These are phyloP conservation scores for Caenorhabditis macrosperma DNA, from an alignment of 2,888 invertebrate species.

Conservation along the genomic window DNA sequence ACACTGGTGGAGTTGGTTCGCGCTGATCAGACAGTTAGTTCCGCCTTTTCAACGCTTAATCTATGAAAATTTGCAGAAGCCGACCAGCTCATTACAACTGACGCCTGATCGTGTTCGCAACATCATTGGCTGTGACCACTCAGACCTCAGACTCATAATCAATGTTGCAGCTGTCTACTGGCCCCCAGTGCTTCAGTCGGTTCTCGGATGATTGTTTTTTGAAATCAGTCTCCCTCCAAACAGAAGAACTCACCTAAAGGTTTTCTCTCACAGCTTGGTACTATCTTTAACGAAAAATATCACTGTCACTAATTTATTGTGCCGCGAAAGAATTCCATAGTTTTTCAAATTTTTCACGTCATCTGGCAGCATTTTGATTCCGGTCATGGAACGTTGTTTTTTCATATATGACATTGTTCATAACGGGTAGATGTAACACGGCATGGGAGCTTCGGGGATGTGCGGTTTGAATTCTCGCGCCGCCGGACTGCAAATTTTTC, in stretches of 20 bases:
- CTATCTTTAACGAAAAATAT: no score
- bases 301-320: no score
- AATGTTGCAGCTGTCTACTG: conserved; percentile 77
- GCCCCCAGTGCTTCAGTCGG: conserved; percentile 69
- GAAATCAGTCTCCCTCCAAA: background rate
- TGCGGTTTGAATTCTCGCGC: no score
- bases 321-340: no score
- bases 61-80: background rate
- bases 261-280: no score
- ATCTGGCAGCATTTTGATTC: no score
- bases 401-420: no score
- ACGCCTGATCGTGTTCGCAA: conserved; percentile 68
- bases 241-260: background rate
- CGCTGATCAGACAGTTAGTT: conserved; percentile 31
- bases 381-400: no score
- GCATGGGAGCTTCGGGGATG: no score
- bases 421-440: no score
- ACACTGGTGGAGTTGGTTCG: conserved; percentile 71
- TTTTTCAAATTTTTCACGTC: no score
- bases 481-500: no score
- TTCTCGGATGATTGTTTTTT: conserved; percentile 30
- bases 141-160: conserved; percentile 75
- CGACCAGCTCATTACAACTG: conserved; percentile 13
- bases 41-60: background rate
- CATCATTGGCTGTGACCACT: conserved; percentile 75